These are phyloP conservation scores for Drosophila tropicalis DNA, from an alignment of 1,140 invertebrate genomes.

Conservation along the genomic window DNA sequence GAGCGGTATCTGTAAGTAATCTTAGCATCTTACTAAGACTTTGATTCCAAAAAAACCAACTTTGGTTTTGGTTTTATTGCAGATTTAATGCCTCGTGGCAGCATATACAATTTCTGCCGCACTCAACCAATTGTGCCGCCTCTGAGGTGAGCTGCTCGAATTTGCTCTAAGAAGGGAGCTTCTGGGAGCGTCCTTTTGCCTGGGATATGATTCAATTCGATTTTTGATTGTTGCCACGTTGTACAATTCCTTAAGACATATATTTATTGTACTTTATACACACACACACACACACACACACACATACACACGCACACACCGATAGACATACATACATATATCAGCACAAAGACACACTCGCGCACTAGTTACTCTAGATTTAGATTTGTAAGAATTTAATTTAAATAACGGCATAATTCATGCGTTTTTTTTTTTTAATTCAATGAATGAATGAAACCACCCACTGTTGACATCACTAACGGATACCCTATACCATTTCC, in stretches of 20 bases:
- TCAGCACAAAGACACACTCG: constrained; percentile 21
- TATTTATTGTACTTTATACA: constrained; percentile 79
- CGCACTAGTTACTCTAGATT: constrained; percentile 33
- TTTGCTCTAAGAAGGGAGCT: constrained; percentile 56
- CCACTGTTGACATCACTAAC: constrained; percentile 9
- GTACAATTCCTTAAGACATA: constrained; percentile 54
- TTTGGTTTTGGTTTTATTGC: constrained; percentile 18
- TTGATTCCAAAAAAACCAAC: neutral
- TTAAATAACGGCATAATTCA: neutral
- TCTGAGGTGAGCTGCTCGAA: constrained; percentile 69
- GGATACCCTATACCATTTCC: neutral
- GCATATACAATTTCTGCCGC: constrained; percentile 78
- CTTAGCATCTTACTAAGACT: neutral
- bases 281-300: constrained; percentile 31
- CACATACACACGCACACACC: constrained; percentile 1
- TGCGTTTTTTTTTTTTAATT: neutral
- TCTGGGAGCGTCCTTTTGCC: constrained; percentile 16
- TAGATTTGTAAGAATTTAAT: constrained; percentile 30
- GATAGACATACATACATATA: constrained; percentile 20
- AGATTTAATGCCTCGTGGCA: constrained; percentile 82
- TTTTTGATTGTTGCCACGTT: constrained; percentile 41
- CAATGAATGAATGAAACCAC: neutral
- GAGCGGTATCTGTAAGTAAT: constrained; percentile 70
- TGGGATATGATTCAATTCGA: constrained; percentile 12
- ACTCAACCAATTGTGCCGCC: constrained; percentile 71